A percentile compares a stretch with the other conserved stretches of the same genome.
Evolutionary conservation across 2,797 vertebrate species (phyloP).

Genomic region (Peromyscus melanophrys): DNA sequence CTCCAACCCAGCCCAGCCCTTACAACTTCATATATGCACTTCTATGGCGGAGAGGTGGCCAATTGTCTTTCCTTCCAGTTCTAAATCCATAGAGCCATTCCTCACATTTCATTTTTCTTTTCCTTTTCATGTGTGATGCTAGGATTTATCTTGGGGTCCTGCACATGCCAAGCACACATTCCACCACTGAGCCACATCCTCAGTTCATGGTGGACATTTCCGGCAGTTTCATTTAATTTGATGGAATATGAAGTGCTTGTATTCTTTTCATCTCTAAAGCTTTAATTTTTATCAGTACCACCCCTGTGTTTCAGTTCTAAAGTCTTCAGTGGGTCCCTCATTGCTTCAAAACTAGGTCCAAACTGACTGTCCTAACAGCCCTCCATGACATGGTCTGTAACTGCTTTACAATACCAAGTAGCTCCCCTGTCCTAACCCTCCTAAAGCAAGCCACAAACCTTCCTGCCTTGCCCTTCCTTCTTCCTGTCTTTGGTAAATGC

Average conservation of each 20-base stretch:
- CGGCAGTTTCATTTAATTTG: neutral
- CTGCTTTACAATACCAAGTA: neutral
- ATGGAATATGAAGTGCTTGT: neutral
- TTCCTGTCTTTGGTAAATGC: neutral
- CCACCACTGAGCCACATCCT: neutral
- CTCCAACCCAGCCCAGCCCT: neutral
- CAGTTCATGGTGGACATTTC: neutral
- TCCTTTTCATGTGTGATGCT: neutral
- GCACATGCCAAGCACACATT: neutral
- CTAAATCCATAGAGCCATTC: neutral
- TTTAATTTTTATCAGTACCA: conserved; percentile 11
- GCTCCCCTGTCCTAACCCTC: neutral
- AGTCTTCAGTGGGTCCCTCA: neutral
- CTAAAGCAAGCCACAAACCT: neutral
- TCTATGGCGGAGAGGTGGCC: neutral
- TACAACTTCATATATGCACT: neutral
- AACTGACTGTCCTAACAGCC: conserved; percentile 4
- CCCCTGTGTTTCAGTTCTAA: neutral
- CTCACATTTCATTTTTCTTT: neutral
- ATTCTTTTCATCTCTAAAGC: neutral
- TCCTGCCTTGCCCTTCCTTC: neutral
- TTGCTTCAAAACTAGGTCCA: neutral
- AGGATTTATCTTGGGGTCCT: neutral
- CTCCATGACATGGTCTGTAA: neutral
- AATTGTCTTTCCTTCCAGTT: neutral